Conservation (phyloP, 2,888 invertebrate species). For the Gymnoscelis rufifasciata region DNA sequence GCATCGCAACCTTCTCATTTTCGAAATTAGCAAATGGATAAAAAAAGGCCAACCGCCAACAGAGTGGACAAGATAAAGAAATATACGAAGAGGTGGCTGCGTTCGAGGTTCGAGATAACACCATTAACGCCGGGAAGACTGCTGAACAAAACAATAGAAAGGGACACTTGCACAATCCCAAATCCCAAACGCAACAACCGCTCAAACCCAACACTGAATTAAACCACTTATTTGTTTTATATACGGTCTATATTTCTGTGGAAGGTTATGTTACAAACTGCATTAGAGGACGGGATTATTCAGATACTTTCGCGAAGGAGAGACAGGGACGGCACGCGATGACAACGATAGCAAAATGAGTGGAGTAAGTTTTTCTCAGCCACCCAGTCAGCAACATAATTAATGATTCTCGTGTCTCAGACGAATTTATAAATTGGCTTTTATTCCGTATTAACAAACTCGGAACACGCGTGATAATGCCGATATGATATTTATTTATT, state of each 20-base stretch:
- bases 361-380: conserved; percentile 78
- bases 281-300: conserved; percentile 12
- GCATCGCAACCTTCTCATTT: conserved; percentile 75
- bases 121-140: conserved; percentile 75
- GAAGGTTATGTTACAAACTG: conserved; percentile 17
- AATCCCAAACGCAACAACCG: conserved; percentile 29
- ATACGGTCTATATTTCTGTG: conserved; percentile 1
- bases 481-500: conserved; percentile 55
- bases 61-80: conserved; percentile 76
- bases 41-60: conserved; percentile 71
- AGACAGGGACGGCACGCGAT: conserved; percentile 63
- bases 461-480: conserved; percentile 60
- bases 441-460: conserved; percentile 69
- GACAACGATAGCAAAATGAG: conserved; percentile 75
- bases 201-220: conserved; percentile 18
- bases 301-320: conserved; percentile 39
- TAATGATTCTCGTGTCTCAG: conserved; percentile 75
- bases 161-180: conserved; percentile 45
- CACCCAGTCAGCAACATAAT: conserved; percentile 80
- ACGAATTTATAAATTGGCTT: conserved; percentile 77
- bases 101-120: conserved; percentile 75
- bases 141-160: conserved; percentile 64
- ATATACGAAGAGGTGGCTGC: conserved; percentile 78
- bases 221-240: conserved; percentile 17
- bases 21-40: conserved; percentile 78